Conservation (phyloP, 2,113 vertebrate species). For the Picathartes gymnocephalus region DNA sequence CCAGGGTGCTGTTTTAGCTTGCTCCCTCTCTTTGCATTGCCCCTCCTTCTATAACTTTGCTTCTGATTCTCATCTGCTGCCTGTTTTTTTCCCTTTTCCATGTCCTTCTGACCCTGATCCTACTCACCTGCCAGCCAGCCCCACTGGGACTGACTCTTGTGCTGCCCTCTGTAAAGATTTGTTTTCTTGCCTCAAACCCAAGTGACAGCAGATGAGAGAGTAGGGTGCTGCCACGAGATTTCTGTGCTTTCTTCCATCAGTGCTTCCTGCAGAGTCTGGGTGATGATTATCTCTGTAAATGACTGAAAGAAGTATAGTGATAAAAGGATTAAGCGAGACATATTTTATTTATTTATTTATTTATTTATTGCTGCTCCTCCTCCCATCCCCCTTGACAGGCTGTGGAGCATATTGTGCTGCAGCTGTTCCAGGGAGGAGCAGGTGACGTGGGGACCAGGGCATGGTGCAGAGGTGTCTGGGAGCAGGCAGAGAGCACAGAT, state of each 20-base stretch:
- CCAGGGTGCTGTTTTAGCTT: neutral
- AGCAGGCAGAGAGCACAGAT: neutral
- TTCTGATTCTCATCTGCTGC: neutral
- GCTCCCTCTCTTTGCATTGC: neutral
- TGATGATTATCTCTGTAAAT: slow-evolving; percentile 41
- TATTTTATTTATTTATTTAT: slow-evolving; percentile 34
- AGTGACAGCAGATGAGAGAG: neutral
- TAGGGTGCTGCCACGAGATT: neutral
- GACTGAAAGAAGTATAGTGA: slow-evolving; percentile 44
- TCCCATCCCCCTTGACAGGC: neutral
- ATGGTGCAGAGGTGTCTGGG: neutral
- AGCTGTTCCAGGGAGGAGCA: neutral
- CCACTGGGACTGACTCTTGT: neutral
- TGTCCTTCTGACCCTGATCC: neutral
- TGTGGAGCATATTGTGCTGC: slow-evolving; percentile 20
- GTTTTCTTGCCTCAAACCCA: neutral
- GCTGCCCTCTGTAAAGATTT: neutral
- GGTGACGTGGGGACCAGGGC: neutral
- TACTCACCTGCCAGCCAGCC: neutral
- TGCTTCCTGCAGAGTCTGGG: neutral
- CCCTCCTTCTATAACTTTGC: neutral
- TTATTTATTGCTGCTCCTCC: slow-evolving; percentile 5
- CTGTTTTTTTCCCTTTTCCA: neutral
- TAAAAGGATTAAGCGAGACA: slow-evolving; percentile 56
- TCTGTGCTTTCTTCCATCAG: neutral